A percentile compares a stretch with the other conserved stretches of the same genome.
These are phyloP conservation scores for Typhlomys cinereus DNA, from an alignment of 2,113 vertebrate species.

Conservation along the genomic window DNA sequence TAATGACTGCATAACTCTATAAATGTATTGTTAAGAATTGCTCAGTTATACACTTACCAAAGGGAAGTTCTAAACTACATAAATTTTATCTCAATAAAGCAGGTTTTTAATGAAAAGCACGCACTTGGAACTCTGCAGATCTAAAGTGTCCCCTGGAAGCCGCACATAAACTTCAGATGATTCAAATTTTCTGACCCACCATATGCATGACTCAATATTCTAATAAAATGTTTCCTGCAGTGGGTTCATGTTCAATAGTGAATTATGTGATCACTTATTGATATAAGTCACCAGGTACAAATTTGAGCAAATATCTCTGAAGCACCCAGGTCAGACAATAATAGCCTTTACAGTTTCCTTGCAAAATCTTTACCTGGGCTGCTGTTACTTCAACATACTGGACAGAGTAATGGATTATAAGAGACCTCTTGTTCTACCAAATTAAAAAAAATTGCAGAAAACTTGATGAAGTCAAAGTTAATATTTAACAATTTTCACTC, in stretches of 20 bases:
- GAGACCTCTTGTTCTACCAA: background rate
- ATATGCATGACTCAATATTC: background rate
- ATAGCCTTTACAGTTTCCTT: background rate
- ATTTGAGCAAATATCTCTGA: background rate
- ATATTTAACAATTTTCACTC: background rate
- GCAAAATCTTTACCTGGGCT: background rate
- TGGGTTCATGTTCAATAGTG: background rate
- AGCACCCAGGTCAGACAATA: background rate
- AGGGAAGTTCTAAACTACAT: background rate
- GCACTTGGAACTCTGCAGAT: background rate
- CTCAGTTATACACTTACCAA: background rate
- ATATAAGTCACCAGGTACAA: background rate
- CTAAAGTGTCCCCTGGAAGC: background rate
- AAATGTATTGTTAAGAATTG: background rate
- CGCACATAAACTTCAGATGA: background rate
- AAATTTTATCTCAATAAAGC: conserved; percentile 8
- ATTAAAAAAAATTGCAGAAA: background rate
- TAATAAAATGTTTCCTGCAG: background rate
- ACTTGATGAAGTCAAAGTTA: background rate
- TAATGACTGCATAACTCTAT: background rate
- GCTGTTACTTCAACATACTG: background rate
- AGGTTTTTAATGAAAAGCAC: background rate
- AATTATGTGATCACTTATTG: background rate
- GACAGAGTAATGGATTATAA: background rate
- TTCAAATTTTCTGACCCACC: conserved; percentile 22